Evolutionary conservation across 2,888 invertebrate species (phyloP).

Genomic region (Tineola bisselliella): DNA sequence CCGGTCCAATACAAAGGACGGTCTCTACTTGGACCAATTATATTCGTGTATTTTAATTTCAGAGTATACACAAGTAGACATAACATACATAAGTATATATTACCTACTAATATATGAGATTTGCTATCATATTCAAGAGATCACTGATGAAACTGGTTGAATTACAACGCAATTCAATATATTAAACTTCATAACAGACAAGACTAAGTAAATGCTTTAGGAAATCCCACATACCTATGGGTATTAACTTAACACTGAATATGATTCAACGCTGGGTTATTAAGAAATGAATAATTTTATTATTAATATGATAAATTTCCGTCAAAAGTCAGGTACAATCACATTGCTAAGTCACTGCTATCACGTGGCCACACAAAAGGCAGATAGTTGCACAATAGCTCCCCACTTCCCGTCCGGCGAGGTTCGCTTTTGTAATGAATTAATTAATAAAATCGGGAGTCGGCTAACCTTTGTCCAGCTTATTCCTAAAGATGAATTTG

Average conservation of each 20-base stretch:
- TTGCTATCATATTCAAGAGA: too few species aligned
- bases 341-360: constrained; percentile 45
- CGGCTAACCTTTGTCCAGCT: constrained; percentile 47
- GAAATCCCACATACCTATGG: too few species aligned
- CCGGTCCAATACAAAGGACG: constrained; percentile 33
- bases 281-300: constrained; percentile 12
- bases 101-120: too few species aligned
- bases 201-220: too few species aligned
- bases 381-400: constrained; percentile 45
- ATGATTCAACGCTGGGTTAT: too few species aligned
- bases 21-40: constrained; percentile 44
- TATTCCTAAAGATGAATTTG: constrained; percentile 47
- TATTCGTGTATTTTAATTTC: constrained; percentile 60
- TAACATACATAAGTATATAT: too few species aligned
- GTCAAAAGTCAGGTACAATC: neutral
- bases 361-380: constrained; percentile 35
- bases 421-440: constrained; percentile 61
- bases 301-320: neutral
- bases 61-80: too few species aligned
- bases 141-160: too few species aligned
- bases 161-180: too few species aligned
- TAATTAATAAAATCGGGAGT: constrained; percentile 65
- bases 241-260: too few species aligned
- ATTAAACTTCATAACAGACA: too few species aligned
- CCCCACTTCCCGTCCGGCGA: constrained; percentile 31